Base-by-base conservation (phyloP, 1,140 invertebrate species). In the Drosophila sucinea region DNA sequence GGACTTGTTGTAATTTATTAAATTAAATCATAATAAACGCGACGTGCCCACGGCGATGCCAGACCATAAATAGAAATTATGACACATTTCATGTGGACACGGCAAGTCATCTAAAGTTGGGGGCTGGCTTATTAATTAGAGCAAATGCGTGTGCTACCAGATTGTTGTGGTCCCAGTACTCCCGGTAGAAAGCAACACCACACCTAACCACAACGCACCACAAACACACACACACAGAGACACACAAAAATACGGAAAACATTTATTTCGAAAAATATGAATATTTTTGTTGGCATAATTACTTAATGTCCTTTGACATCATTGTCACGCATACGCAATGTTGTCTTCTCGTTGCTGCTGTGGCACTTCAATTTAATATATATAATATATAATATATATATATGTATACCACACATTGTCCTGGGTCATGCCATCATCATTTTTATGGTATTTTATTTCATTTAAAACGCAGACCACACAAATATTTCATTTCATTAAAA, bases 41-140 rank as follows among this genome's bases (percentile, higher is more conserved):
- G 66, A 89, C 79, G 77, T 80, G 81, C 66, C 77, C 67, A 57
- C 65, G 33, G 66, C 33, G 30, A 65, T 55, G 55, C 23, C 66
- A 38, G 54, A 83, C 84, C 84, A 83, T 89, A 84, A 89, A 89
- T 89, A 84, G 77, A 81, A 89, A 89, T 89, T 89, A 89, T 89
- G 84, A 89, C 84, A 89, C 77, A 89, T 89, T 83, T 70, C 80
- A 68, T 84, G 84, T 67, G 80, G 80, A 89, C 85, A 89, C 80
- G 84, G 66, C 38, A 87, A 83, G 79, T 70, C 60, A 64, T 70
- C 71, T 70, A 80, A 80, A 77, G 57, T 67, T 79, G 68, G 32
- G 47, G 70, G 69, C 77, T 74, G 82, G 70, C 77, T 87, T 89
- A 87, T 87, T 87, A 87, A 87, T 87, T 87, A 89, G 71, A 61